These are phyloP conservation scores for Drosophila basisetae DNA, from an alignment of 2,888 invertebrate species.

Conservation along the genomic window DNA sequence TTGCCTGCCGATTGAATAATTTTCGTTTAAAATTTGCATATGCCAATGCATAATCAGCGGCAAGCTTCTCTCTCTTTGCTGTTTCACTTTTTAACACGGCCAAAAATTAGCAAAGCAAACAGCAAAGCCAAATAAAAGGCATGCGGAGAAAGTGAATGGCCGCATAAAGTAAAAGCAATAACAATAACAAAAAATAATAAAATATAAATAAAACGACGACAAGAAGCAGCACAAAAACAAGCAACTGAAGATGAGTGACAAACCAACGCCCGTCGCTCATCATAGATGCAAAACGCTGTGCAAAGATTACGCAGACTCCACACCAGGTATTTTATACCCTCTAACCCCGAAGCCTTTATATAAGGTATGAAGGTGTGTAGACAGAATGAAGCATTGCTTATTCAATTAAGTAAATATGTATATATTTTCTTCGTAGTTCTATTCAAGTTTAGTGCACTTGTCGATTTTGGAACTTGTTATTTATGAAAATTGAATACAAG, in stretches of 20 bases:
- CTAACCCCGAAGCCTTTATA: background rate
- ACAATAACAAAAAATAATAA: conserved; percentile 22
- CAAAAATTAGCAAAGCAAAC: conserved; percentile 75
- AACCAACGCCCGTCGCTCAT: conserved; percentile 64
- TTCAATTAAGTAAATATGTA: background rate
- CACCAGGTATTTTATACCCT: conserved; percentile 1
- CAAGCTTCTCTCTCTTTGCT: conserved; percentile 19
- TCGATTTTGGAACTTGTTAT: background rate
- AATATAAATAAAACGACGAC: conserved; percentile 10
- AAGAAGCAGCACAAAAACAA: conserved; percentile 17
- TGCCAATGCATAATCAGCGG: conserved; percentile 34
- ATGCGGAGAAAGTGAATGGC: conserved; percentile 75
- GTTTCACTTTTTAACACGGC: conserved; percentile 43
- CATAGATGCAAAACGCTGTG: conserved; percentile 41
- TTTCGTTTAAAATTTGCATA: conserved; percentile 59
- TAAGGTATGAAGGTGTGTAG: background rate
- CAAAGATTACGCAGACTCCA: conserved; percentile 24
- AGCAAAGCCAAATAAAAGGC: conserved; percentile 56
- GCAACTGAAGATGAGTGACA: conserved; percentile 56
- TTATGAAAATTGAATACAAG: background rate
- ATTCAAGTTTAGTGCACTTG: background rate
- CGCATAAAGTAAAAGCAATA: conserved; percentile 70
- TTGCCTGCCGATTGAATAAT: conserved; percentile 58
- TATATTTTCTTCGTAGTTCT: background rate
- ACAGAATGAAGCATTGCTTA: background rate